These are phyloP conservation scores for Hydrozoanthus tunicans DNA, from an alignment of 64 coral and sea anemone genomes.

Conservation along the genomic window DNA sequence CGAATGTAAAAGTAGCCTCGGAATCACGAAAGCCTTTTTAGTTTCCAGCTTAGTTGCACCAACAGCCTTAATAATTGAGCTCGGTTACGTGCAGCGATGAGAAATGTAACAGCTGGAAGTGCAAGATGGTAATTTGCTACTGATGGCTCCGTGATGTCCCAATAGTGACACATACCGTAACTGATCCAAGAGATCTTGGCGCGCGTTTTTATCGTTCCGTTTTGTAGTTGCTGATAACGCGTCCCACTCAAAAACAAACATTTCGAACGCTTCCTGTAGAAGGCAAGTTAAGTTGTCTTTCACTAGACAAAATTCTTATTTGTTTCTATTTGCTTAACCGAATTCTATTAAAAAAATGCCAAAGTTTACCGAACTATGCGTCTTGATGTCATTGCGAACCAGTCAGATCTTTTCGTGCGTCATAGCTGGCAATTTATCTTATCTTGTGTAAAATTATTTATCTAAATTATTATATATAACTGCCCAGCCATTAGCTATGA, in stretches of 20 bases:
- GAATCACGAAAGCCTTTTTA: not conserved
- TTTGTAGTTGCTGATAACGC: not conserved
- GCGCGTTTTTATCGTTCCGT: not conserved
- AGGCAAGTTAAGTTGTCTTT: not conserved
- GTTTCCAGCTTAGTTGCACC: not conserved
- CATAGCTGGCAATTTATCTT: not conserved
- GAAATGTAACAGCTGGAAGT: constrained; percentile 3
- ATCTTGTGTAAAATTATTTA: not conserved
- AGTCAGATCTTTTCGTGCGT: not conserved
- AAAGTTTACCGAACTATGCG: not conserved
- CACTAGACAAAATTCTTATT: not conserved
- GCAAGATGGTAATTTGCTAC: not conserved
- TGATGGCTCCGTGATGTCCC: constrained; percentile 36
- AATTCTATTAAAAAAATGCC: not conserved
- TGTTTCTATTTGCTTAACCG: not conserved
- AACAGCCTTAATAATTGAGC: not conserved
- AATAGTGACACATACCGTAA: not conserved
- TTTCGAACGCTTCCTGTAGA: constrained; percentile 27
- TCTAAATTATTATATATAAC: not conserved
- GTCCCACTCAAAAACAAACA: not conserved
- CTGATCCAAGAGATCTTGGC: not conserved
- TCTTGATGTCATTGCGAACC: not conserved
- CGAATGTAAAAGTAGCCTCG: not conserved
- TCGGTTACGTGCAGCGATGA: not conserved
- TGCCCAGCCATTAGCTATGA: not conserved